Base-by-base conservation (phyloP, 1,140 invertebrate species). In the Pogonus chalceus region DNA sequence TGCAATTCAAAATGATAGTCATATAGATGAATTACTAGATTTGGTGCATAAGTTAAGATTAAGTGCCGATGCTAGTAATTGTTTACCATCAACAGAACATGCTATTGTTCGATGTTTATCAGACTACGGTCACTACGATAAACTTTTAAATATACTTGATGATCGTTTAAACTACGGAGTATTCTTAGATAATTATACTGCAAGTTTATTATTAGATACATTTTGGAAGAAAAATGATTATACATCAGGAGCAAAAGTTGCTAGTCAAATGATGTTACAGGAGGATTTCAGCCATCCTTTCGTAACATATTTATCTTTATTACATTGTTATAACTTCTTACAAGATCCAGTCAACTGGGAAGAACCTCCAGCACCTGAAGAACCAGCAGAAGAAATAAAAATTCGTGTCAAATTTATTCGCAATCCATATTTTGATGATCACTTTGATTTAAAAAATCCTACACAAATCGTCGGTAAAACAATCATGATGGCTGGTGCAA, bases 151-250 rank as follows among this genome's bases (percentile, higher is more conserved):
- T 20, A 76, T 93, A 14, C 68, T 97, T 14, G 78, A 86, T 60
- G 84, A 93, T 65, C 80, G 91, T 48, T 69, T 92, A 10, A 87
- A 87, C 63, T 96, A 89, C 73, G 94, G 95, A 1, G 70, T 98
- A 23, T 96, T 96, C 65, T 77, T 90, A 14, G 90, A 97, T 72
- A 69, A 82, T 52, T 85, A 84, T 61, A 73, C 78, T 35, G 82
- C 81, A 37, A 92, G 91, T 71, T 72, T 95, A 14, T 68, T 94
- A n/a, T 78, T 97, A 72, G 83, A 96, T 62, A 72, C 77, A 24
- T 85, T 92, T 59, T 69, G 96, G 18, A 81, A 85, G 62, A 69
- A 75, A 2, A 69, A 83, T 49, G 77, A 92, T 65, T 85, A 73
- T 67, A 67, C 70, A 61, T 79, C 80, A 57, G 92, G 92, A 9